phyloP scores from a whole-genome alignment of 2,888 invertebrate genomes.

The Pammene fasciana region DNA sequence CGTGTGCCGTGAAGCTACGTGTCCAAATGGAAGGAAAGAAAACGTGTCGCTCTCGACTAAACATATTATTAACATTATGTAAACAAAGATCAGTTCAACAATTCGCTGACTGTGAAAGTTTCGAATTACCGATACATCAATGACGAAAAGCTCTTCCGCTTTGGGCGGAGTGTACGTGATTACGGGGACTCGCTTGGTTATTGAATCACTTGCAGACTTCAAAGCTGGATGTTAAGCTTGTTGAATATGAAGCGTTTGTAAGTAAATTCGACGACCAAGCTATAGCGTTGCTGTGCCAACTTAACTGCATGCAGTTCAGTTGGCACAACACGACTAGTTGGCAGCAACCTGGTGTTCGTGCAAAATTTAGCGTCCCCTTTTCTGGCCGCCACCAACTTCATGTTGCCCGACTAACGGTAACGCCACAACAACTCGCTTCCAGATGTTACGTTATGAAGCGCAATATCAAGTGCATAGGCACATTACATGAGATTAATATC shows the following conservation, averaged over 20 bases:
- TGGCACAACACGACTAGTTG: constrained; percentile 49
- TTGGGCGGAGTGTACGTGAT: constrained; percentile 61
- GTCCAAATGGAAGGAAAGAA: constrained; percentile 60
- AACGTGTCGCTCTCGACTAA: constrained; percentile 65
- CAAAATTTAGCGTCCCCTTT: constrained; percentile 55
- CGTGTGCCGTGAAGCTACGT: constrained; percentile 71
- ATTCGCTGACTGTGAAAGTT: constrained; percentile 57
- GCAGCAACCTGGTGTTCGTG: constrained; percentile 54
- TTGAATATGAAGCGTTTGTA: constrained; percentile 19
- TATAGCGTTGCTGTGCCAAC: constrained; percentile 8
- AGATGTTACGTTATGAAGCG: constrained; percentile 65
- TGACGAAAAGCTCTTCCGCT: constrained; percentile 67
- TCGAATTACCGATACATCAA: constrained; percentile 61
- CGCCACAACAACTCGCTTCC: constrained; percentile 59
- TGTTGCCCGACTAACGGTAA: constrained; percentile 60
- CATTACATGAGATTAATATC: constrained; percentile 77
- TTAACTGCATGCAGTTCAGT: not conserved
- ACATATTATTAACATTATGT: constrained; percentile 47
- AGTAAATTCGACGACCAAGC: constrained; percentile 32
- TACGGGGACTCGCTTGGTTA: constrained; percentile 51
- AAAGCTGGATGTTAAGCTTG: not conserved
- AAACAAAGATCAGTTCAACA: constrained; percentile 48
- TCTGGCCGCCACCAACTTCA: constrained; percentile 55
- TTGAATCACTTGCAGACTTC: constrained; percentile 47
- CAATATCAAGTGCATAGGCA: constrained; percentile 73